Evolutionary conservation across 2,888 invertebrate genomes (phyloP), one percentile per base, ranked within the genome.

Genomic region (Amiota mariae): DNA sequence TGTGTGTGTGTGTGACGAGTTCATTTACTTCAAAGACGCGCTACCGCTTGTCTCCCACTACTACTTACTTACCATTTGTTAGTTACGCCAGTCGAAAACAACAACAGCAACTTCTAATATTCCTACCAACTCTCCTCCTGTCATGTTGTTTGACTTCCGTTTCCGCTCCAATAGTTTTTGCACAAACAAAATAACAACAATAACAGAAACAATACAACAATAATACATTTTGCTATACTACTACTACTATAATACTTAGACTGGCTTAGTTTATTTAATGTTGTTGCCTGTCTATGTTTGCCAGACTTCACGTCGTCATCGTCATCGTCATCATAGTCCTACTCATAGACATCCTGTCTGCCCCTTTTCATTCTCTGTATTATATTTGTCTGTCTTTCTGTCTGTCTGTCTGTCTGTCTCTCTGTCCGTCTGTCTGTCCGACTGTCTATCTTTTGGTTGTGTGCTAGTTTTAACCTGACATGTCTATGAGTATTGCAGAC

Each of bases 1-100:
- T 6, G 36, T 36, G 36, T 9, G 13, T 2, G 46, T 54, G 12
- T 51, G 49, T 24, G 18, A 67, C 66, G 49, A 54, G 67, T 68
- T 68, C 67, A 51, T 68, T 68, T 68, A 68, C 67, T 20, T 54
- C 54, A 51, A 12, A 51, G 67, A 68, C 51, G 24, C 67, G 67
- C 67, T 54, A 51, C 51, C 51, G 24, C 47, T 47, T 66, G n/a
- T 47, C 66, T 15, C 47, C 66, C 47, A 66, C 24, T 18, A 51
- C 67, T 67, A 18, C 24, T 51, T 13, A n/a, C n/a, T n/a, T n/a
- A n/a, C n/a, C 67, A 24, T 1, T 24, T 24, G 24, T 24, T 24
- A 24, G 24, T 24, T 24, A 36, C 36, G 36, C 36, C 6, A 36
- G 36, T 36, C 36, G 6, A 36, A 36, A 36, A 36, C 36, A 36